Evolutionary conservation across 2,888 invertebrate species (phyloP).

Genomic region (Lepidonotus clava): DNA sequence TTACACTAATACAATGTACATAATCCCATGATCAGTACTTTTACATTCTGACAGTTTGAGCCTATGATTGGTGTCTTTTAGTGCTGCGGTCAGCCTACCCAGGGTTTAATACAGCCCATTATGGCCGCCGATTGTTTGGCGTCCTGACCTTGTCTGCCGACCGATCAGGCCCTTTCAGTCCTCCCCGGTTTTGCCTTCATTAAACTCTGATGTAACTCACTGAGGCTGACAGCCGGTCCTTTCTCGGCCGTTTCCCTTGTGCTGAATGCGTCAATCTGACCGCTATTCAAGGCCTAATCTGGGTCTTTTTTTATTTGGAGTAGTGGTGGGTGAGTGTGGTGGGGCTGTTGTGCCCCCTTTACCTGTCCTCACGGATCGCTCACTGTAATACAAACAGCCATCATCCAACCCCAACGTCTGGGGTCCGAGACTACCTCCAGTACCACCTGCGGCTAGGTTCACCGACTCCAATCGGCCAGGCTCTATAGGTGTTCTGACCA

Average conservation of each 20-base stretch:
- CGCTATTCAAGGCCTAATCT: not conserved
- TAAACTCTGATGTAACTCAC: not conserved
- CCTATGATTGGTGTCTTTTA: too few species aligned
- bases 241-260: not conserved
- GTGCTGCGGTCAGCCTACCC: too few species aligned
- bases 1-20: too few species aligned
- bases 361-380: not conserved
- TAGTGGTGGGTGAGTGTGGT: not conserved
- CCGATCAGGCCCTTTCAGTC: not conserved
- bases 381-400: not conserved
- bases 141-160: not conserved
- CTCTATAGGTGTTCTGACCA: not conserved
- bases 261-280: not conserved
- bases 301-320: not conserved
- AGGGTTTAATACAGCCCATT: too few species aligned
- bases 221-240: conserved; percentile 9
- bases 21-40: too few species aligned
- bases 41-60: too few species aligned
- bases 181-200: not conserved
- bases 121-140: too few species aligned
- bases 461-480: not conserved
- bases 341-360: not conserved
- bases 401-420: too few species aligned
- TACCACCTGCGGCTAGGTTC: not conserved
- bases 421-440: not conserved